Base-by-base conservation (phyloP, 2,797 vertebrate genomes). In the Microctenopoma lineatum region DNA sequence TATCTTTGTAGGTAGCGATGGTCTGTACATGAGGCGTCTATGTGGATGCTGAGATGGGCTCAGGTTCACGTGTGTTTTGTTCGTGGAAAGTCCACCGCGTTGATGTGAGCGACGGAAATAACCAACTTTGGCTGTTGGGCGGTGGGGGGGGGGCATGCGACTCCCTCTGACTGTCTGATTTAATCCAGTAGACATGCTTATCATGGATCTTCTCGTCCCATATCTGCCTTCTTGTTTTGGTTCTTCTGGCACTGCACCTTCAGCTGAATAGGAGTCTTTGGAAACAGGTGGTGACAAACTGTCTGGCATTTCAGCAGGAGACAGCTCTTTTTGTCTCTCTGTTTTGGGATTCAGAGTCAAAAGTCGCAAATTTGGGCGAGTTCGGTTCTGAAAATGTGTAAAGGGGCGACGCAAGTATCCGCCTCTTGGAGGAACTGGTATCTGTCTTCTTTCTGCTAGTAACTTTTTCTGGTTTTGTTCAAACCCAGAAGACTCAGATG, bases 11-110 rank as follows among this genome's bases (percentile, higher is more conserved):
- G 16, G 65, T n/a, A 66, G 61, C 1, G 73, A 53, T 34, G 70
- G 63, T 47, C 63, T 89, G 5, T 21, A 76, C 5, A 73, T 0
- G 0, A 62, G 46, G 53, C 63, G 73, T 73, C 64, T 84, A 5
- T 64, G 39, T 9, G 85, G 81, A 57, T 56, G 29, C 3, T 73
- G 79, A 69, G 73, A 77, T 0, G n/a, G 44, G 65, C 70, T 86
- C n/a, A 71, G 15, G 70, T 73, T 57, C 39, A 39, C 25, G 3
- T 62, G 77, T 2, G 85, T 90, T 51, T 62, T 79, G 36, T 94
- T 92, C 64, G 55, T 81, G 15, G 81, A 76, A 57, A 38, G 54
- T 45, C 77, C 67, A 5, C 34, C 38, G 27, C 66, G 27, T 7
- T n/a, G 21, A 14, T 46, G 71, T 2, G 44, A 57, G 1, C 29